Evolutionary conservation across 1,140 invertebrate species (phyloP).

Genomic region (Apis florea): DNA sequence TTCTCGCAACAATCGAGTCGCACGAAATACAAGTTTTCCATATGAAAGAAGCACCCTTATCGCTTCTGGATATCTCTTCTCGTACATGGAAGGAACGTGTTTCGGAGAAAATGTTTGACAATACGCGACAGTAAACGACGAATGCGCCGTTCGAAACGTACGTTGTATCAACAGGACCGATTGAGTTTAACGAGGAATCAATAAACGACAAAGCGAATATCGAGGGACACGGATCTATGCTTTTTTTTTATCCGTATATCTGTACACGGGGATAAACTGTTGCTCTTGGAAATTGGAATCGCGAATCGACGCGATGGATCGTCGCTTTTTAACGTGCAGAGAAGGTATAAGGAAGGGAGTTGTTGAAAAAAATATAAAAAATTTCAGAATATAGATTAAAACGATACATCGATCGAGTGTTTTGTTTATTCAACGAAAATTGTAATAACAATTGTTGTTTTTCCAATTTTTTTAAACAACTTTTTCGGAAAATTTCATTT

Average conservation of each 20-base stretch:
- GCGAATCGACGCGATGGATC: neutral
- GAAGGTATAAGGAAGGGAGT: neutral
- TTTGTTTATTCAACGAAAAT: no score
- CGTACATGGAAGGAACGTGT: neutral
- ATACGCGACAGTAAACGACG: neutral
- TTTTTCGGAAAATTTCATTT: no score
- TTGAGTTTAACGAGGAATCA: constrained; percentile 27
- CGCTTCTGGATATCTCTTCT: neutral
- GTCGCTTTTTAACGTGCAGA: neutral
- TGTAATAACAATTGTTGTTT: no score
- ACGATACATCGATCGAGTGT: no score
- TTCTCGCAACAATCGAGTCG: neutral
- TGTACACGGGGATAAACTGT: constrained; percentile 5
- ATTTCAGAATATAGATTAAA: neutral
- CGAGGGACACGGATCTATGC: constrained; percentile 7
- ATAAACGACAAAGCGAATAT: constrained; percentile 16
- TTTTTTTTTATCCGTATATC: constrained; percentile 7
- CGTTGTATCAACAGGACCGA: constrained; percentile 2
- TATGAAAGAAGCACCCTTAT: no score
- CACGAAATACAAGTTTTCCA: no score
- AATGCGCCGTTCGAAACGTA: neutral
- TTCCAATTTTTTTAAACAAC: no score
- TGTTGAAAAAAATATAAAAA: neutral
- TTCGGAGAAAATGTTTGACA: neutral
- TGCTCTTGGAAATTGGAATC: constrained; percentile 26